Evolutionary conservation across 2,888 invertebrate species (phyloP), one percentile per base, ranked within the genome.

Genomic region (Eupeodes luniger): DNA sequence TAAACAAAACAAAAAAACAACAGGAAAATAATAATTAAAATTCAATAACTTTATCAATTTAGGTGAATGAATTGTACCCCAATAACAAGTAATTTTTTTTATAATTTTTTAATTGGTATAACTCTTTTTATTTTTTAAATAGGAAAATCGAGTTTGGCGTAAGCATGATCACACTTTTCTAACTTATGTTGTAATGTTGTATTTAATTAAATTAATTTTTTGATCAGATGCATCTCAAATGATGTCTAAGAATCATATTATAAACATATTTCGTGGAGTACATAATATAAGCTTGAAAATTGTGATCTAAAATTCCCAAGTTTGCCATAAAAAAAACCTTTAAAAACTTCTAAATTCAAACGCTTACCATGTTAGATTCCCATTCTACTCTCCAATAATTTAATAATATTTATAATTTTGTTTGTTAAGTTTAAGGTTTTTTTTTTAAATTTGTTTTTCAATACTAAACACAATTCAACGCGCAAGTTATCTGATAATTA

Each of bases 401-500:
- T 27, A 27, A 27, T 3, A 27, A 27, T 27, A 27, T 27, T 27
- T 27, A 27, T 27, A 27, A 27, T 27, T 27, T 27, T 3, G 27
- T 27, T 27, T 27, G 27, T 27, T 1, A 27, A 27, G 1, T 34
- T 34, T 59, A 4, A 1, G 14, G 14, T 10, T 27, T 34, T 55
- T 7, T 4, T 57, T 57, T 57, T 47, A 19, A 27, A 27, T 11
- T 47, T 2, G 11, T 57, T 57, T 12, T 7, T 59, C 34, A 59
- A 27, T 34, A 59, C 14, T 14, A 59, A 4, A 59, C n/a, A 59
- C 14, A 36, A 59, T 59, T 59, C 4, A 59, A 59, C 34, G 34
- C 59, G 14, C 59, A 27, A 34, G 59, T 36, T 59, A 59, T 59
- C 59, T 59, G 59, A 59, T 59, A 36, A 59, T 59, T 59, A 36